A percentile compares a stretch with the other conserved stretches of the same genome.
Evolutionary conservation across 2,113 vertebrate genomes (phyloP).

Genomic region (Antennarius striatus): DNA sequence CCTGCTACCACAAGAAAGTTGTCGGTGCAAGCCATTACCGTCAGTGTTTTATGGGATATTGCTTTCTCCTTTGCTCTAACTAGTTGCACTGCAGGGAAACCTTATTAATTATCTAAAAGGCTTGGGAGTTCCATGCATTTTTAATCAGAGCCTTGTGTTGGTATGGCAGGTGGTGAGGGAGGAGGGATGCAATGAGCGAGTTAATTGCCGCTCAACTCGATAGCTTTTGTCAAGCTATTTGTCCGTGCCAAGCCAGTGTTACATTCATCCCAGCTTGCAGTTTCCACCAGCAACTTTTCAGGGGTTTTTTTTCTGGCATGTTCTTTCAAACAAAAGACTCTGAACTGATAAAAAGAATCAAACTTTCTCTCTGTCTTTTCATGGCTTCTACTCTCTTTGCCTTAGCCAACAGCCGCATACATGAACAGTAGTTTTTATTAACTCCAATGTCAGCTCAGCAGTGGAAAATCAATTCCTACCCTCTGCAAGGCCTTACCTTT

Average conservation of each 20-base stretch:
- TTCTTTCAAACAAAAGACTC: conserved; percentile 6
- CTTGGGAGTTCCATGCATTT: conserved; percentile 52
- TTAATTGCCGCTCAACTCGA: conserved; percentile 44
- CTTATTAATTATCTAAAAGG: conserved; percentile 51
- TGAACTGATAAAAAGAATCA: neutral
- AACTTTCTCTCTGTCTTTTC: conserved; percentile 6
- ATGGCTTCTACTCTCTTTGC: conserved; percentile 9
- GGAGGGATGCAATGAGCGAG: conserved; percentile 32
- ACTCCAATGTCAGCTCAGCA: conserved; percentile 13
- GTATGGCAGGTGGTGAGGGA: conserved; percentile 51
- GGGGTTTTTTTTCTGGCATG: neutral
- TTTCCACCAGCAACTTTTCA: neutral
- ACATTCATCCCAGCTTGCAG: conserved; percentile 36
- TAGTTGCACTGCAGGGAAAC: conserved; percentile 32
- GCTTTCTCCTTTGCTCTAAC: conserved; percentile 3
- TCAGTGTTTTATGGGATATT: neutral
- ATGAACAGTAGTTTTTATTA: conserved; percentile 19
- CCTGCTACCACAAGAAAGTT: neutral
- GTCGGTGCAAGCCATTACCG: neutral
- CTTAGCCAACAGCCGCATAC: conserved; percentile 11
- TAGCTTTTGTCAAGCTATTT: conserved; percentile 33
- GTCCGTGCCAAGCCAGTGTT: conserved; percentile 22
- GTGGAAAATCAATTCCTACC: conserved; percentile 11
- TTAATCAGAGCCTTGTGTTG: conserved; percentile 51
- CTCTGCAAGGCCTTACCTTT: conserved; percentile 27